Evolutionary conservation across 1,140 invertebrate species (phyloP).

Genomic region (Drosophila teissieri): DNA sequence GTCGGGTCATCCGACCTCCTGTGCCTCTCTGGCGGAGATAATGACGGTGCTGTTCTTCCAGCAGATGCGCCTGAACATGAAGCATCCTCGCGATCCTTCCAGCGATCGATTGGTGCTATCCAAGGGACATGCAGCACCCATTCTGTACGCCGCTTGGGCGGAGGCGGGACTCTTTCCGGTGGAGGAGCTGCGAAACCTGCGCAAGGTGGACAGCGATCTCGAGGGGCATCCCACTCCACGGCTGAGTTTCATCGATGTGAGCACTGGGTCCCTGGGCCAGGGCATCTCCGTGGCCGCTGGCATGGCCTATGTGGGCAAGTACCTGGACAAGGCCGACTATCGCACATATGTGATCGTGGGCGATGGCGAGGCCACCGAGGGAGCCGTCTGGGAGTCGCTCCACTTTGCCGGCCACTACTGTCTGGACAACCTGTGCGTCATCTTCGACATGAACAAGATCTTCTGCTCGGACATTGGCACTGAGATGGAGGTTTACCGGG

Average conservation of each 20-base stretch:
- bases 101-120: slow-evolving; percentile 98
- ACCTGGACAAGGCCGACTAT: slow-evolving; percentile 96
- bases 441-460: slow-evolving; percentile 98
- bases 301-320: slow-evolving; percentile 99
- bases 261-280: slow-evolving; percentile 98
- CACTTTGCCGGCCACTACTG: slow-evolving; percentile 97
- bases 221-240: slow-evolving; percentile 99
- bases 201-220: slow-evolving; percentile 97
- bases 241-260: slow-evolving; percentile 98
- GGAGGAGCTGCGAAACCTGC: slow-evolving; percentile 93
- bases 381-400: slow-evolving; percentile 99
- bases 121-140: slow-evolving; percentile 99
- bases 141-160: slow-evolving; percentile 99
- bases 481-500: slow-evolving; percentile 95
- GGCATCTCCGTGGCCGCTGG: slow-evolving; percentile 97
- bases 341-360: slow-evolving; percentile 98
- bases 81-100: slow-evolving; percentile 93
- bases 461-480: slow-evolving; percentile 97
- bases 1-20: slow-evolving; percentile 99
- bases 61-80: slow-evolving; percentile 97
- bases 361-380: slow-evolving; percentile 99
- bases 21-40: slow-evolving; percentile 98
- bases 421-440: slow-evolving; percentile 97
- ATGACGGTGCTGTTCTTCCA: slow-evolving; percentile 99
- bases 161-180: slow-evolving; percentile 96